phyloP scores from a whole-genome alignment of 2,797 vertebrate species.

The Bradypodion ventrale region DNA sequence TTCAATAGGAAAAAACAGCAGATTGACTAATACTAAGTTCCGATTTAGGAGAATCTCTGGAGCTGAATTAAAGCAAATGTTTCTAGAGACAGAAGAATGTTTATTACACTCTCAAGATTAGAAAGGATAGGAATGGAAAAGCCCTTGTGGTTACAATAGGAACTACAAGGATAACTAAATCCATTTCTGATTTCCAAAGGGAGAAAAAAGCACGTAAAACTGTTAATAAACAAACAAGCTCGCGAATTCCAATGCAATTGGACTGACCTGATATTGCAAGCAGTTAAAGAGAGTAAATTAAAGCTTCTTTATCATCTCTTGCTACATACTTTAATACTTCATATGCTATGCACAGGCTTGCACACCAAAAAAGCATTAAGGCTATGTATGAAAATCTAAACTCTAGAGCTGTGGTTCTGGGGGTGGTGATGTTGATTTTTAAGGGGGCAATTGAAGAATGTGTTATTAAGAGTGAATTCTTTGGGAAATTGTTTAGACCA shows the following conservation, averaged over 20 bases:
- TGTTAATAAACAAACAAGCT: rapidly evolving
- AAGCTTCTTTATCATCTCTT: neutral
- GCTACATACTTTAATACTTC: neutral
- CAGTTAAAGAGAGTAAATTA: neutral
- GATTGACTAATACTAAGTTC: neutral
- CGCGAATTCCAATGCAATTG: neutral
- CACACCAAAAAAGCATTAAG: neutral
- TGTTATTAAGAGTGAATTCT: no score
- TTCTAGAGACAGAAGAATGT: neutral
- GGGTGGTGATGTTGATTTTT: no score
- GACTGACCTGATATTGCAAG: no score
- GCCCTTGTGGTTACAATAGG: neutral
- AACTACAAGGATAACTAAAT: neutral
- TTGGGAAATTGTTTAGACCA: no score
- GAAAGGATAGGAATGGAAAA: neutral
- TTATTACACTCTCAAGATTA: neutral
- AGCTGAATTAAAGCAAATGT: conserved; percentile 2
- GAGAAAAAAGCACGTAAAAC: neutral
- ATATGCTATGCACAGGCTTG: neutral
- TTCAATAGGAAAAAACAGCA: neutral
- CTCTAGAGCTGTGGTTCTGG: no score
- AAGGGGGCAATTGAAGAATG: no score
- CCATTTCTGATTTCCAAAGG: neutral
- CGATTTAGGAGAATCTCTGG: neutral
- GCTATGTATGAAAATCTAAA: neutral